Base-by-base conservation (phyloP, 1,140 invertebrate species). In the Drosophila murphyi region DNA sequence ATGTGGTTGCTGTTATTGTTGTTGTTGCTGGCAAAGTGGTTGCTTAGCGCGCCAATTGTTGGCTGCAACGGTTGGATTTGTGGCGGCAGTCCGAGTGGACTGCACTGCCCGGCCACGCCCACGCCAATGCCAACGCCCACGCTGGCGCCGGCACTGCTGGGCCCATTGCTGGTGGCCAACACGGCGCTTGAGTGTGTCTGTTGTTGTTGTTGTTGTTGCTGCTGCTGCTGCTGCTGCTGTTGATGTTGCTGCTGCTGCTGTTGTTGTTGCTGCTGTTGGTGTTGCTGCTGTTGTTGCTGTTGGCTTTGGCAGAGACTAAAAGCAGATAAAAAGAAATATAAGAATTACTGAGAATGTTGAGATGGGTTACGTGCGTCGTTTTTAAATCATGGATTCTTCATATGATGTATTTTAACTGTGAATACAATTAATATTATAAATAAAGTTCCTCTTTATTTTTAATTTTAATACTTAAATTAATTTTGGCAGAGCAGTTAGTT, bases 61-160 rank as follows among this genome's bases (percentile, higher is more conserved):
- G 90, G 90, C 62, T 90, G 90, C 62, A 92, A 67, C 35, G 91
- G 87, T 37, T 92, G 91, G n/a, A 80, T 89, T 51, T 92, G 87
- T 10, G 90, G 91, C 55, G 90, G 90, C 74, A 92, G 28, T 10
- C 80, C 74, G 43, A 92, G 48, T 0, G 91, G 91, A 57, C 88
- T 92, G 59, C 86, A 89, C 47, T 88, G 83, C 7, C 83, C 85
- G 3, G 71, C 69, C 73, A 80, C 73, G 70, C 83, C 82, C 45
- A 75, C 76, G 50, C 82, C 82, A 55, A 82, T 63, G 78, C 83
- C 83, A 59, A 88, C 65, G 72, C 83, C 79, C 51, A 78, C 60
- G 59, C 62, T 80, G 83, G 80, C 82, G 72, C 77, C 81, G 82
- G 82, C 83, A 70, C 82, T 87, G 82, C 83, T 88, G 64, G 82